Evolutionary conservation across 92 coral and sea anemone genomes (phyloP), one percentile per base, ranked within the genome.

Genomic region (Zoanthus gigantus): DNA sequence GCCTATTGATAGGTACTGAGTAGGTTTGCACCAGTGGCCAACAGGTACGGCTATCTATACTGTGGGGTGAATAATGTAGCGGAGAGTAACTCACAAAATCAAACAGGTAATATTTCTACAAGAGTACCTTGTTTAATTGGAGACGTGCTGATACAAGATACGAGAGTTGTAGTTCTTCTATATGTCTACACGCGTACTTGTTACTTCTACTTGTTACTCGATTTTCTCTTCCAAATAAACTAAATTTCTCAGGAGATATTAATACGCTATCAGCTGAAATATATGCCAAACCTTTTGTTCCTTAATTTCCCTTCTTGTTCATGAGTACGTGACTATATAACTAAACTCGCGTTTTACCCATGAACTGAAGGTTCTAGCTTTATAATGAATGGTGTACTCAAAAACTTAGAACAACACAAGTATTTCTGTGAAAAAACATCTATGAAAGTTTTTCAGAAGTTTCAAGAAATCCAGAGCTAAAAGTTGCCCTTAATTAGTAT

Each of bases 241-340:
- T 72, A 46, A 72, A 72, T 72, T 31, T 72, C 76, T 72, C 18
- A 72, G 76, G 48, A 48, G 76, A 34, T 72, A 72, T 72, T 31
- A 34, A 72, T 72, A 72, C 76, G 76, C 76, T 72, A 72, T 72
- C 42, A 72, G 16, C 76, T 72, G 52, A 72, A 72, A 72, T 72
- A 72, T 32, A 30, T 72, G 76, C 53, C 50, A 72, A 72, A 72
- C 48, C 76, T 72, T 72, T 31, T 72, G 53, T 72, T 72, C 48
- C 76, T 72, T 71, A 71, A 71, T 71, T 71, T 71, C 76, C 76
- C 76, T 29, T 71, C 76, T 71, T 71, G 7, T 71, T 71, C 76
- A 71, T 71, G 76, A 71, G 76, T 71, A 71, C 76, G 76, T 30
- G 76, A 71, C 76, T 71, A 14, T n/a, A n/a, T n/a, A 23, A 37